Percentiles rank a stretch among this genome's conserved stretches.
phyloP scores from a whole-genome alignment of 2,888 invertebrate species.

The Erpobdella octoculata region DNA sequence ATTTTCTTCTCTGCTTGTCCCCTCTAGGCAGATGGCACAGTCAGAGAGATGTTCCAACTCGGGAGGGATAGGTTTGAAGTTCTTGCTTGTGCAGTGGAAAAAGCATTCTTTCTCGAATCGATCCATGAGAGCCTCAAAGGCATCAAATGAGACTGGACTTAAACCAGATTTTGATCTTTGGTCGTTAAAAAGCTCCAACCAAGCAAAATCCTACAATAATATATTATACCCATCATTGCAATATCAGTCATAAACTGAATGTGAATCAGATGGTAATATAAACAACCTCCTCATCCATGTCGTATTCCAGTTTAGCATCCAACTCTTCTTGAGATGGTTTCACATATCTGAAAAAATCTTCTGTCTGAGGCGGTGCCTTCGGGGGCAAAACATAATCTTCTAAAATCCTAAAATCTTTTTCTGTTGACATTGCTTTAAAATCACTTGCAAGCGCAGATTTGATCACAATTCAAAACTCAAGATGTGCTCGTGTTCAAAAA shows the following conservation, averaged over 20 bases:
- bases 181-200: conserved; percentile 82
- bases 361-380: conserved; percentile 76
- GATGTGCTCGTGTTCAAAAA: too few species aligned
- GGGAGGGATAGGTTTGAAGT: conserved; percentile 66
- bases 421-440: too few species aligned
- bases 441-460: too few species aligned
- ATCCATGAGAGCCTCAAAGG: conserved; percentile 88
- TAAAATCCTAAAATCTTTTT: conserved; percentile 59
- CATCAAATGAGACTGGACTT: conserved; percentile 73
- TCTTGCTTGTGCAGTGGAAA: conserved; percentile 48
- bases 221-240: neutral
- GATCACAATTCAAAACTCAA: too few species aligned
- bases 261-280: too few species aligned
- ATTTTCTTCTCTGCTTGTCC: conserved; percentile 96
- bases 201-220: conserved; percentile 67
- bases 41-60: conserved; percentile 83
- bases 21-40: conserved; percentile 96
- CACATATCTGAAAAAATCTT: conserved; percentile 59
- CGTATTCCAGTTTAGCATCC: conserved; percentile 87
- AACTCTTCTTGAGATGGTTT: conserved; percentile 72
- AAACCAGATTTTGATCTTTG: conserved; percentile 60
- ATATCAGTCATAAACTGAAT: conserved; percentile 1
- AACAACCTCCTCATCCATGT: conserved; percentile 80
- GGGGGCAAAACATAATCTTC: conserved; percentile 66
- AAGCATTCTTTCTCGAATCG: conserved; percentile 86